Evolutionary conservation across 2,888 invertebrate species (phyloP).

Genomic region (Euproctis similis): DNA sequence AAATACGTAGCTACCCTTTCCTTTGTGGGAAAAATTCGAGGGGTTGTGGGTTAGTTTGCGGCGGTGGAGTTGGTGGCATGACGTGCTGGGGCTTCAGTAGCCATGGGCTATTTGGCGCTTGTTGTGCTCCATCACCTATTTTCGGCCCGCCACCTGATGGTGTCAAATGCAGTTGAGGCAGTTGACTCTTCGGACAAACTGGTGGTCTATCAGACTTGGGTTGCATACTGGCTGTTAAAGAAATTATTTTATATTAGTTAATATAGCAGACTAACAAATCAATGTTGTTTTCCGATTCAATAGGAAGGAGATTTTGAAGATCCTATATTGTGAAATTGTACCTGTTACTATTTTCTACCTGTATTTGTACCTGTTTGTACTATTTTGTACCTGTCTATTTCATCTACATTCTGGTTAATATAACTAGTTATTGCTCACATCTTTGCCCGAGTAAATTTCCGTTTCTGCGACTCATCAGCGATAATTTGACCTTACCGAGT

Average conservation of each 20-base stretch:
- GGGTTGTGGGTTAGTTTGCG: constrained; percentile 48
- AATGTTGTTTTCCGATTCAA: too few relatives aligned
- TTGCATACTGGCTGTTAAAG: constrained; percentile 51
- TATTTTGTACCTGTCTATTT: too few relatives aligned
- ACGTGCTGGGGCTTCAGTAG: constrained; percentile 61
- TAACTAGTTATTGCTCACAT: too few relatives aligned
- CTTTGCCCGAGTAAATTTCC: too few relatives aligned
- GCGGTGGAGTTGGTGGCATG: constrained; percentile 64
- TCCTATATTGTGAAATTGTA: too few relatives aligned
- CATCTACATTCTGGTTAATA: too few relatives aligned
- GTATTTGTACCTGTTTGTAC: too few relatives aligned
- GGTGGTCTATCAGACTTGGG: constrained; percentile 59
- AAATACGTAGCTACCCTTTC: constrained; percentile 47
- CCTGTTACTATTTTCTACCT: too few relatives aligned
- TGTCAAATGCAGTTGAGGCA: constrained; percentile 57
- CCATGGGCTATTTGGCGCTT: constrained; percentile 42
- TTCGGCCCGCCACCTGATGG: constrained; percentile 48
- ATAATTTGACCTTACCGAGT: too few relatives aligned
- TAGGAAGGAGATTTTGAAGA: neutral
- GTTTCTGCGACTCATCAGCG: too few relatives aligned
- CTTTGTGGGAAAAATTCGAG: constrained; percentile 57
- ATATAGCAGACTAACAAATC: neutral
- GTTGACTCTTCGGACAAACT: constrained; percentile 43
- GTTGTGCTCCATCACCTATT: constrained; percentile 37
- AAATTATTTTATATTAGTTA: constrained; percentile 12